Percentiles rank a stretch among this genome's conserved stretches.
Conservation (phyloP, 2,113 vertebrate species). For the Hydrochoerus hydrochaeris region DNA sequence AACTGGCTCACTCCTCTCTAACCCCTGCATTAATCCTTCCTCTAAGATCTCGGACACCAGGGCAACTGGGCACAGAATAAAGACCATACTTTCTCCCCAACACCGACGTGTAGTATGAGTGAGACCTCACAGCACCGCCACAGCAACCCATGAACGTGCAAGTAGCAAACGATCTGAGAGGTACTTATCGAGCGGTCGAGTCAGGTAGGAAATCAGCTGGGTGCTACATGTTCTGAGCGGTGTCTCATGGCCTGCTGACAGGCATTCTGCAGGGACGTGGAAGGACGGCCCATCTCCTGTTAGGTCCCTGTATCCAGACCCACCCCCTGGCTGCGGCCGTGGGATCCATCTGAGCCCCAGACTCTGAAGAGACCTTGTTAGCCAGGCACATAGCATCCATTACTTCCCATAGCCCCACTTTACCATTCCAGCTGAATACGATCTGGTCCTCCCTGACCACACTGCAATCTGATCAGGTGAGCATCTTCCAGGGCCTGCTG, state of each 20-base stretch:
- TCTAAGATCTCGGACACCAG: not conserved
- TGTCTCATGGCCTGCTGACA: not conserved
- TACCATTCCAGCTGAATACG: not conserved
- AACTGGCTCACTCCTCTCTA: not conserved
- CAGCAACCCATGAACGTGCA: not conserved
- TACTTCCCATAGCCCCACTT: not conserved
- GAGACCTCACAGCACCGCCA: not conserved
- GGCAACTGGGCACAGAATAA: not conserved
- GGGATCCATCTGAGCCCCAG: not conserved
- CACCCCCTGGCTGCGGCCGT: no score
- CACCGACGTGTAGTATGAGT: not conserved
- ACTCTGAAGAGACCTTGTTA: not conserved
- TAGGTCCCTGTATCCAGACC: not conserved
- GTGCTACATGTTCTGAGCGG: not conserved
- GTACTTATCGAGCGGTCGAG: not conserved
- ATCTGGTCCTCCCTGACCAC: not conserved
- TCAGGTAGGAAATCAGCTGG: not conserved
- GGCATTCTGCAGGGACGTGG: not conserved
- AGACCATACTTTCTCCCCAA: not conserved
- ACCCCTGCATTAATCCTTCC: not conserved
- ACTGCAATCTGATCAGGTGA: not conserved
- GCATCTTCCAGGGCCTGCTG: not conserved
- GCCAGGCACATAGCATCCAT: not conserved
- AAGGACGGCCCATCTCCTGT: not conserved
- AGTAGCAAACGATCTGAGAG: not conserved